phyloP scores from a whole-genome alignment of 2,888 invertebrate genomes.

The Pelosia muscerda region DNA sequence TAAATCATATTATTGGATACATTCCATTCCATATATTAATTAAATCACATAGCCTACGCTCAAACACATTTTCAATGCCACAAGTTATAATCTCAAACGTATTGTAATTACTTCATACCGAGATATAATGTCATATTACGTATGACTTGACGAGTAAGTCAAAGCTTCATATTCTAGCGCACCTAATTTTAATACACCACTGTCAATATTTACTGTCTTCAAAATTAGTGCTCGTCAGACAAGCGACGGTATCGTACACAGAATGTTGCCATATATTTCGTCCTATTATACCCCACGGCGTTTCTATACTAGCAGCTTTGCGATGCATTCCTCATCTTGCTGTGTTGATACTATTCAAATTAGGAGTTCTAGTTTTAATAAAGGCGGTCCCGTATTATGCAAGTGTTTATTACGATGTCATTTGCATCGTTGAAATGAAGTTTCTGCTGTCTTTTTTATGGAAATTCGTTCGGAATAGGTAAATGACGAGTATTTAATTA shows the following conservation, averaged over 20 bases:
- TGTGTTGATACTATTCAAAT: slow-evolving; percentile 78
- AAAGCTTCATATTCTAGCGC: slow-evolving; percentile 25
- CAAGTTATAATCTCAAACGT: background rate
- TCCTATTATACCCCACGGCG: slow-evolving; percentile 30
- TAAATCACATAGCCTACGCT: background rate
- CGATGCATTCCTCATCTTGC: slow-evolving; percentile 71
- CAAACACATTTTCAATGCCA: background rate
- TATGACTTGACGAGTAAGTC: background rate
- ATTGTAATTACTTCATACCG: background rate
- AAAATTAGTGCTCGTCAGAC: slow-evolving; percentile 35
- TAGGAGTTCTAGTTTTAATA: slow-evolving; percentile 71
- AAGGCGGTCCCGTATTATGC: slow-evolving; percentile 55
- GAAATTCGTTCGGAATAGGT: slow-evolving; percentile 42
- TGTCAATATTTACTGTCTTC: slow-evolving; percentile 38
- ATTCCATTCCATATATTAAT: background rate
- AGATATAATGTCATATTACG: background rate
- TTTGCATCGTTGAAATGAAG: slow-evolving; percentile 63
- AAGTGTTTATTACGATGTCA: slow-evolving; percentile 60
- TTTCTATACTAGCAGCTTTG: slow-evolving; percentile 44
- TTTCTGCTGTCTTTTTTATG: slow-evolving; percentile 48
- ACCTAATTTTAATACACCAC: slow-evolving; percentile 35
- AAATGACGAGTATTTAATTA: slow-evolving; percentile 45
- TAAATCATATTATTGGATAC: too few species aligned
- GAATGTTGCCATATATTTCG: slow-evolving; percentile 49
- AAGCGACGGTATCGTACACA: slow-evolving; percentile 31